Evolutionary conservation across 2,113 vertebrate genomes (phyloP).

Genomic region (Boleophthalmus pectinirostris): DNA sequence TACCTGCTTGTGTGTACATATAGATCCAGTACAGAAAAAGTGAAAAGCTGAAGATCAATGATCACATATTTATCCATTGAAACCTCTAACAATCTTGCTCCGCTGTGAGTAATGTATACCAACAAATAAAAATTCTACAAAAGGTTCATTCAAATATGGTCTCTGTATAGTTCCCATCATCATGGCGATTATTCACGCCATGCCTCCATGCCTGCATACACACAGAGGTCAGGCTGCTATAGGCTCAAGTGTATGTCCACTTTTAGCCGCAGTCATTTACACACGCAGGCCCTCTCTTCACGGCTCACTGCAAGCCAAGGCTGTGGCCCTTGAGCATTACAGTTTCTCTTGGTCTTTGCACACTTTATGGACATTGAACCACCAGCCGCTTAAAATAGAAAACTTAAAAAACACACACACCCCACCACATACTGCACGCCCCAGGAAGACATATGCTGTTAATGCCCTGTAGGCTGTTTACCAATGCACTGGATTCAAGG

Average conservation of each 20-base stretch:
- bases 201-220: background rate
- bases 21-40: background rate
- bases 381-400: conserved; percentile 75
- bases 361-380: conserved; percentile 76
- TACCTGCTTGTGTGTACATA: conserved; percentile 10
- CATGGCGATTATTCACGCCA: background rate
- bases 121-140: background rate
- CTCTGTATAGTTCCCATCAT: background rate
- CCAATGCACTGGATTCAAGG: conserved; percentile 46
- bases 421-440: conserved; percentile 26
- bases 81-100: background rate
- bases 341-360: conserved; percentile 70
- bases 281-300: conserved; percentile 52
- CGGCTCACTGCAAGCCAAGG: conserved; percentile 52
- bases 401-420: conserved; percentile 35
- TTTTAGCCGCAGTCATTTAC: conserved; percentile 43
- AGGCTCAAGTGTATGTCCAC: conserved; percentile 49
- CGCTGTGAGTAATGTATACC: background rate
- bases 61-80: background rate
- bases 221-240: conserved; percentile 44
- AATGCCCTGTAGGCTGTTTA: conserved; percentile 53
- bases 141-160: background rate
- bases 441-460: conserved; percentile 51
- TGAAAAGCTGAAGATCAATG: background rate
- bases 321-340: conserved; percentile 56